Conservation (phyloP, 2,888 invertebrate species). For the Pollenia amentaria region DNA sequence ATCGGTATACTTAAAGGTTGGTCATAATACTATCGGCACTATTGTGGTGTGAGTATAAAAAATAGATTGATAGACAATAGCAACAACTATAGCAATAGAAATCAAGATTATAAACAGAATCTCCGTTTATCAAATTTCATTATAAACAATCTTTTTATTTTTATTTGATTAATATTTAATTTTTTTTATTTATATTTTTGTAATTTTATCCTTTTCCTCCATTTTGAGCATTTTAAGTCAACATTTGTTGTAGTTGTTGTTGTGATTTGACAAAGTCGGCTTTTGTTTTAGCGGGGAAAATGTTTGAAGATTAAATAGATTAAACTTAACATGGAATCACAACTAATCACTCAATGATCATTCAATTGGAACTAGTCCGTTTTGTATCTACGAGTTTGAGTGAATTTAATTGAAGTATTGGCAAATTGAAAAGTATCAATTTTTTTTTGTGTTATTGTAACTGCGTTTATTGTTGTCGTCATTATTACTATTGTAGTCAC, state of each 20-base stretch:
- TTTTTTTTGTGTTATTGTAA: neutral
- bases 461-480: neutral
- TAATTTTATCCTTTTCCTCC: too few species aligned
- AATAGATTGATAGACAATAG: too few species aligned
- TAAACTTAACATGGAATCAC: neutral
- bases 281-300: neutral
- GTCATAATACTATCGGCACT: too few species aligned
- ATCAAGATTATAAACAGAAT: too few species aligned
- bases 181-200: too few species aligned
- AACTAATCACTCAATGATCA: neutral
- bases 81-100: too few species aligned
- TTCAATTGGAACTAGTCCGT: constrained; percentile 3
- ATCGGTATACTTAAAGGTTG: too few species aligned
- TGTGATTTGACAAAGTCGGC: constrained; percentile 20
- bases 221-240: neutral
- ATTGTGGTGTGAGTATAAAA: too few species aligned
- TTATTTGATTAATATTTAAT: too few species aligned
- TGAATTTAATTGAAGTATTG: neutral
- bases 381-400: neutral
- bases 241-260: constrained; percentile 4
- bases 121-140: too few species aligned
- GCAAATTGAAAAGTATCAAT: neutral
- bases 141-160: too few species aligned
- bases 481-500: constrained; percentile 8
- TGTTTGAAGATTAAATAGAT: neutral